Evolutionary conservation across 2,888 invertebrate species (phyloP), one percentile per base, ranked within the genome.

Genomic region (Drosophila mimetica): DNA sequence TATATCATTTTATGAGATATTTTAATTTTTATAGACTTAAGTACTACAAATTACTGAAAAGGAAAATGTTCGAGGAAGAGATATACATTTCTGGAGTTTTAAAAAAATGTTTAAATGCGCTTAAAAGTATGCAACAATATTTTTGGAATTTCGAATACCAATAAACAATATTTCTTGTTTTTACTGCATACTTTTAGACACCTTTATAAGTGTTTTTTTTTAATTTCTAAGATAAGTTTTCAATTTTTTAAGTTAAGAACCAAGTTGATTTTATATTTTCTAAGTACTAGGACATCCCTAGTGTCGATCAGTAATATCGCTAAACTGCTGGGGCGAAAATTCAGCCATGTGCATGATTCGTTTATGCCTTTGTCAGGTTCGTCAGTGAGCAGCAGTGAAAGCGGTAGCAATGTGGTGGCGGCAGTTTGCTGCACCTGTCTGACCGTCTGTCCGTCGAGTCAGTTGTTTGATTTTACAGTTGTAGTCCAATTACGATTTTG

Each of bases 321-420:
- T 42, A 14, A 28, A 22, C 64, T 22, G 30, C 39, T 22, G 54
- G 46, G 64, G 39, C 48, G 71, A 75, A 88, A 84, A 80, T 69
- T 79, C 88, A 90, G 76, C 89, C 90, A 89, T 79, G 82, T 90
- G 84, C 72, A 90, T 90, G 91, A 90, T 90, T 89, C 85, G 90
- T 77, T 90, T 90, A 90, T 88, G 78, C 87, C 82, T 90, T 90
- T 90, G 90, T 90, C 88, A 82, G 67, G 90, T 72, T 86, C 66
- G 72, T 69, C 73, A 64, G 71, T 59, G 61, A 59, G 52, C 60
- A 60, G 54, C n/a, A 34, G 58, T 44, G 28, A 44, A 34, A 16
- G 39, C n/a, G 16, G 53, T 16, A 34, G 55, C 11, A 44, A 16
- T 46, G 30, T 46, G 44, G 32, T 20, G 8, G 32, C 4, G 16